Evolutionary conservation across 1,140 invertebrate genomes (phyloP).

Genomic region (Drosophila nannoptera): DNA sequence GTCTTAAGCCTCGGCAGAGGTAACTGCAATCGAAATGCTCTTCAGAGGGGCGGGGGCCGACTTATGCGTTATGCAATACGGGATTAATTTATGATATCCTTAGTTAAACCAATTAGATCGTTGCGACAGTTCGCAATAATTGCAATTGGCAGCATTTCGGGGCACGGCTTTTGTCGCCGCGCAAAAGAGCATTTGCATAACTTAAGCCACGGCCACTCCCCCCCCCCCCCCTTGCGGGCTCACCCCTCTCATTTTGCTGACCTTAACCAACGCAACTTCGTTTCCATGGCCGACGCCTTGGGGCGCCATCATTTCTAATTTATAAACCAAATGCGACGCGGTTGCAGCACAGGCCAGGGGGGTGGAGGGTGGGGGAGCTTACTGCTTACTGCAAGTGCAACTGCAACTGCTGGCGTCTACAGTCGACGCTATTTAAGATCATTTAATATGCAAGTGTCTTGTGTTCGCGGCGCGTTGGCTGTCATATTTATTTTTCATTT

Average conservation of each 20-base stretch:
- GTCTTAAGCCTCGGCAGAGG: slow-evolving; percentile 36
- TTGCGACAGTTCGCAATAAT: slow-evolving; percentile 41
- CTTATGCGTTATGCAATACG: slow-evolving; percentile 44
- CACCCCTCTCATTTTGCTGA: neutral
- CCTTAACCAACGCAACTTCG: slow-evolving; percentile 7
- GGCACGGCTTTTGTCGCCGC: slow-evolving; percentile 53
- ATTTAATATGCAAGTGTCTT: slow-evolving; percentile 76
- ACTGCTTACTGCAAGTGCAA: slow-evolving; percentile 10
- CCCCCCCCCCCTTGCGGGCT: neutral
- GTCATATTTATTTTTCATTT: slow-evolving; percentile 78
- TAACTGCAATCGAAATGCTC: neutral
- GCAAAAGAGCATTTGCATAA: slow-evolving; percentile 73
- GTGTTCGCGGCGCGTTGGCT: slow-evolving; percentile 64
- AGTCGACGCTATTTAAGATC: slow-evolving; percentile 71
- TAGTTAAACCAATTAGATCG: slow-evolving; percentile 71
- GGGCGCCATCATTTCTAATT: slow-evolving; percentile 72
- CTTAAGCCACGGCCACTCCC: slow-evolving; percentile 37
- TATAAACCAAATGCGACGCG: slow-evolving; percentile 75
- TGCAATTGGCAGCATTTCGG: slow-evolving; percentile 48
- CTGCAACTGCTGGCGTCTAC: slow-evolving; percentile 46
- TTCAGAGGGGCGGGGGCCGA: neutral
- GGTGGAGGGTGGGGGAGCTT: neutral
- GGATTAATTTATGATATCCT: slow-evolving; percentile 70
- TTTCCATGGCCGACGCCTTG: slow-evolving; percentile 37
- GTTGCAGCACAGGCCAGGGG: slow-evolving; percentile 36